Evolutionary conservation across 2,797 vertebrate genomes (phyloP).

Genomic region (Danionella dracula): DNA sequence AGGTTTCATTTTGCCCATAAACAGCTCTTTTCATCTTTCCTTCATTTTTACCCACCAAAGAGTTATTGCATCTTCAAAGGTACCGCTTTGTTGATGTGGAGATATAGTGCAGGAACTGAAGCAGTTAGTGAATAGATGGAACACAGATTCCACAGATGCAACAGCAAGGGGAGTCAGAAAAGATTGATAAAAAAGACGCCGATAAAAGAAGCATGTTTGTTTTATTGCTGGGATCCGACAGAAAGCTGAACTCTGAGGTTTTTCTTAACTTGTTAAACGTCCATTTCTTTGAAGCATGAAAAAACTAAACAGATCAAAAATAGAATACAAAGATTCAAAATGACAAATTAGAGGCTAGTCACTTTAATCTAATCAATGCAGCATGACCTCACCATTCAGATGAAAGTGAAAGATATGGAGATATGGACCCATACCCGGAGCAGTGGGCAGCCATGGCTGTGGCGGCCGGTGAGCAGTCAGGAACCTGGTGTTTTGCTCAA

Average conservation of each 20-base stretch:
- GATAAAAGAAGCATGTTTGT: constrained; percentile 51
- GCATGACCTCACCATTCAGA: too few relatives aligned
- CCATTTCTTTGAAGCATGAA: too few relatives aligned
- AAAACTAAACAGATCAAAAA: too few relatives aligned
- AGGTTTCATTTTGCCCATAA: constrained; percentile 15
- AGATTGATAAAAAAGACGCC: constrained; percentile 23
- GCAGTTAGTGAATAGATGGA: constrained; percentile 46
- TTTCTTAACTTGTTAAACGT: too few relatives aligned
- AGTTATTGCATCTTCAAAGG: constrained; percentile 49
- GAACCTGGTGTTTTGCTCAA: too few relatives aligned
- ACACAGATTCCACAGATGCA: constrained; percentile 48
- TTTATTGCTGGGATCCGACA: constrained; percentile 5
- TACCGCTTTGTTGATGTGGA: constrained; percentile 42
- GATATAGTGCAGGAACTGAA: constrained; percentile 35
- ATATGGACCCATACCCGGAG: too few relatives aligned
- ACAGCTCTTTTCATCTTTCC: constrained; percentile 45
- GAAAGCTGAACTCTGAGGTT: background rate
- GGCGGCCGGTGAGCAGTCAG: too few relatives aligned
- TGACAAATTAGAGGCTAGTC: too few relatives aligned
- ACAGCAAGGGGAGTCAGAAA: constrained; percentile 28
- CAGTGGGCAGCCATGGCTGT: too few relatives aligned
- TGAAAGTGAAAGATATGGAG: too few relatives aligned
- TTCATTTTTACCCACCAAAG: constrained; percentile 42
- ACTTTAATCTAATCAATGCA: too few relatives aligned
- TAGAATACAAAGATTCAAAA: too few relatives aligned